phyloP scores from a whole-genome alignment of 2,113 vertebrate species.

The Podarcis raffonei region DNA sequence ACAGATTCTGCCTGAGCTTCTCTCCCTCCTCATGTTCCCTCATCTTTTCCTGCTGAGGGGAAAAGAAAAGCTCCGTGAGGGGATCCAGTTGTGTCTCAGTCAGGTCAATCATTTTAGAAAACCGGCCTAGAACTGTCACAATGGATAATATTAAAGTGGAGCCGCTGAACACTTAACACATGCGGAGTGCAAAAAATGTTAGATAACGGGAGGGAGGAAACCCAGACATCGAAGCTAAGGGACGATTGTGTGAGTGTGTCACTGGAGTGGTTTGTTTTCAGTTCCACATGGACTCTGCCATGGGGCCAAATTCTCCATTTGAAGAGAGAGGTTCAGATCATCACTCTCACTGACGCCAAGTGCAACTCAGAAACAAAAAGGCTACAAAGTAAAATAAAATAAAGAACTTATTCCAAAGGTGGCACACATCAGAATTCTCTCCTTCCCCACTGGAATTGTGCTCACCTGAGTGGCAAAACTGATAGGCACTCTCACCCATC shows the following conservation, averaged over 20 bases:
- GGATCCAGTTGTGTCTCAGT: slow-evolving; percentile 2
- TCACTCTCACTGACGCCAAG: not conserved
- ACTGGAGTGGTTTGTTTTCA: not conserved
- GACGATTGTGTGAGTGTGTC: not conserved
- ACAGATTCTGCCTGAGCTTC: not conserved
- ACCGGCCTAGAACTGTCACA: slow-evolving; percentile 37
- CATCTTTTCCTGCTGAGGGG: not conserved
- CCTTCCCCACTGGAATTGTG: not conserved
- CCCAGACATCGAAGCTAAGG: not conserved
- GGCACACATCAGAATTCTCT: not conserved
- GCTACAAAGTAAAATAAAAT: not conserved
- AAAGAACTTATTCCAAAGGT: not conserved
- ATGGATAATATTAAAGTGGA: slow-evolving; percentile 14
- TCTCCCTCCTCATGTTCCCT: not conserved
- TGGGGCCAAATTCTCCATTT: not conserved
- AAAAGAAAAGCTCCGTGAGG: not conserved
- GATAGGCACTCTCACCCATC: not conserved
- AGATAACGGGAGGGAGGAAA: not conserved
- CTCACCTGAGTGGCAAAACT: not conserved
- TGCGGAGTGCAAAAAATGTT: not conserved
- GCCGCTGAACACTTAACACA: not conserved
- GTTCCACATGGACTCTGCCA: not conserved
- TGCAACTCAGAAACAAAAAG: not conserved
- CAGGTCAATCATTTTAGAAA: slow-evolving; percentile 3
- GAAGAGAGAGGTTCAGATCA: not conserved